Evolutionary conservation across 2,113 vertebrate species (phyloP), one percentile per base, ranked within the genome.

Genomic region (Meleagris gallopavo): DNA sequence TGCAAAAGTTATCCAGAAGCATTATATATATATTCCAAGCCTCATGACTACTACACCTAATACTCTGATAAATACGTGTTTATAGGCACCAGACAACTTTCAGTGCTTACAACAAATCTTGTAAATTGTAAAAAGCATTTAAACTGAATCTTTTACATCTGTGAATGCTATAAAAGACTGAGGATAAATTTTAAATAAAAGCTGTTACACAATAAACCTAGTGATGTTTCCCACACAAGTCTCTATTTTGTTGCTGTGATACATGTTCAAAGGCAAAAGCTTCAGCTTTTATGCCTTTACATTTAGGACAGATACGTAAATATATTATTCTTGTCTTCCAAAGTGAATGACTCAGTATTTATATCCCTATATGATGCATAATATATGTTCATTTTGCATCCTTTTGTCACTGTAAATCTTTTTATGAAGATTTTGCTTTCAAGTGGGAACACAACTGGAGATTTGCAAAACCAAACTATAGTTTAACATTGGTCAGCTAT

Each of bases 111-210:
- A 89, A 66, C 41, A 92, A 88, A 92, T 48, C 86, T 14, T 29
- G 29, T 64, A 74, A 80, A 78, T 83, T 78, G 19, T 65, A 78
- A 81, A 92, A 86, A 88, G 32, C 80, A 9, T 71, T 38, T 46
- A 86, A 92, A 90, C 69, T 57, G 74, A 89, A 78, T 75, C 21
- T 38, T 84, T 41, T 91, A 93, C 93, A 91, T 91, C 75, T 73
- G n/a, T 24, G 78, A 85, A 72, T 34, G 40, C 18, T 76, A 11
- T 41, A 9, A 43, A 89, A 64, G 32, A 64, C 61, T 57, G 62
- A 0, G 1, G 58, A 76, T 73, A 94, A 62, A 57, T 83, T 92
- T 66, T 66, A 89, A 91, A 87, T 48, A 76, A 79, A 89, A 83
- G 58, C n/a, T 70, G 69, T 80, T 88, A 74, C 45, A 77, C 27